Conservation (phyloP, 2,113 vertebrate genomes). For the Equus przewalskii region DNA sequence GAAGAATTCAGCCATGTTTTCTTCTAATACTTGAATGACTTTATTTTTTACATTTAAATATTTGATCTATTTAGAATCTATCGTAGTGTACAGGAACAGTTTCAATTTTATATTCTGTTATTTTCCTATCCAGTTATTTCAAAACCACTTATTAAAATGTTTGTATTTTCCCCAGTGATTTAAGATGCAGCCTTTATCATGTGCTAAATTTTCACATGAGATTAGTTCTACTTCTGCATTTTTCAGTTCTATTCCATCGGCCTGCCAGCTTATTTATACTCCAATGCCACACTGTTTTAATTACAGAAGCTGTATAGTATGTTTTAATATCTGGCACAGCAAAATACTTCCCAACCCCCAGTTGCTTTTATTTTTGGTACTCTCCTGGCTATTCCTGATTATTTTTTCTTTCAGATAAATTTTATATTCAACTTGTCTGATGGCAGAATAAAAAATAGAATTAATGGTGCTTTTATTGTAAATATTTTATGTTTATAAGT, state of each 20-base stretch:
- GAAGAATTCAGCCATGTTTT: slow-evolving; percentile 24
- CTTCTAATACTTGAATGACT: not conserved
- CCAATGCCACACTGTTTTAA: not conserved
- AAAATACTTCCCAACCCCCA: not conserved
- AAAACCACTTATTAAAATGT: not conserved
- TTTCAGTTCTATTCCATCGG: not conserved
- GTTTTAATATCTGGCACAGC: slow-evolving; percentile 8
- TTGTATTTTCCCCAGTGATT: not conserved
- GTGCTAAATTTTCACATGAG: not conserved
- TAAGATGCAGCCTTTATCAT: not conserved
- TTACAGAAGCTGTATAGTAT: not conserved
- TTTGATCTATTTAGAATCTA: not conserved
- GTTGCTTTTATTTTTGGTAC: not conserved
- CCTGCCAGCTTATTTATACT: not conserved
- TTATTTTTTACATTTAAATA: slow-evolving; percentile 12
- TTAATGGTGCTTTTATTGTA: not conserved
- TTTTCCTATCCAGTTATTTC: not conserved
- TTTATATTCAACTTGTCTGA: not conserved
- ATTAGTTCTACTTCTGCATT: slow-evolving; percentile 13
- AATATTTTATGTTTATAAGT: not conserved
- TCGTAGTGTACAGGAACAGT: not conserved
- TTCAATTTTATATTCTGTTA: not conserved
- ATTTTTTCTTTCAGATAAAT: not conserved
- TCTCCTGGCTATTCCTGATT: not conserved
- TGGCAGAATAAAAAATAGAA: not conserved